These are phyloP conservation scores for Pitta sordida DNA, from an alignment of 2,113 vertebrate species.

Conservation along the genomic window DNA sequence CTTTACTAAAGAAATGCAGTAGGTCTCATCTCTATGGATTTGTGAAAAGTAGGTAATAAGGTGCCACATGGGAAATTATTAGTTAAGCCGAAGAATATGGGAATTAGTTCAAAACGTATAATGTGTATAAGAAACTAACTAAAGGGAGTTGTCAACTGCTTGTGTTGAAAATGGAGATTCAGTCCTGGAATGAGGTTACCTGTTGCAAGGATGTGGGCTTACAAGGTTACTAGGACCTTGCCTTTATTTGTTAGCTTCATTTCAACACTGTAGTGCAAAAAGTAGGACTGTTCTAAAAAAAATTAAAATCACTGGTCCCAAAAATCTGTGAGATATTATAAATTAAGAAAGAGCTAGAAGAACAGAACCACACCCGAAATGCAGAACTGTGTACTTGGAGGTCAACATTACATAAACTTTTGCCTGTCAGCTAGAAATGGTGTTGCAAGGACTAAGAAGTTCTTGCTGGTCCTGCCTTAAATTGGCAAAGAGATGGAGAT, in stretches of 20 bases:
- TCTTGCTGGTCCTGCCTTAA: background rate
- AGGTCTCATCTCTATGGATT: conserved; percentile 58
- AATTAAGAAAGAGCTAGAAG: background rate
- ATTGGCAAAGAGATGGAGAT: rapidly evolving
- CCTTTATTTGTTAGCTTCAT: conserved; percentile 36
- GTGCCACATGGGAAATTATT: conserved; percentile 61
- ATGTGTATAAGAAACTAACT: conserved; percentile 36
- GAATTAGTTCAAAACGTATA: conserved; percentile 65
- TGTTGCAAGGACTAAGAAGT: background rate
- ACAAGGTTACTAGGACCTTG: conserved; percentile 51
- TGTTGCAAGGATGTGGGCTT: conserved; percentile 26
- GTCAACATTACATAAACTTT: background rate
- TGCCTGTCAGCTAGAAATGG: background rate
- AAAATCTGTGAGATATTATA: background rate
- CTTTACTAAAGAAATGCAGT: conserved; percentile 53
- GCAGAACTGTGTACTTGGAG: background rate
- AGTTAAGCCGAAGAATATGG: conserved; percentile 42
- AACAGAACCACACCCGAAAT: background rate
- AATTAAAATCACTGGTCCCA: background rate
- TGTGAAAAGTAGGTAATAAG: conserved; percentile 63
- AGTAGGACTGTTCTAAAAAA: conserved; percentile 38
- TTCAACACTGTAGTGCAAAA: conserved; percentile 12
- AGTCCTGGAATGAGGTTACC: conserved; percentile 56
- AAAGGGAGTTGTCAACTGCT: conserved; percentile 38
- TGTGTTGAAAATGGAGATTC: conserved; percentile 18